Base-by-base conservation (phyloP, 2,797 vertebrate genomes). In the Propithecus perrieri region DNA sequence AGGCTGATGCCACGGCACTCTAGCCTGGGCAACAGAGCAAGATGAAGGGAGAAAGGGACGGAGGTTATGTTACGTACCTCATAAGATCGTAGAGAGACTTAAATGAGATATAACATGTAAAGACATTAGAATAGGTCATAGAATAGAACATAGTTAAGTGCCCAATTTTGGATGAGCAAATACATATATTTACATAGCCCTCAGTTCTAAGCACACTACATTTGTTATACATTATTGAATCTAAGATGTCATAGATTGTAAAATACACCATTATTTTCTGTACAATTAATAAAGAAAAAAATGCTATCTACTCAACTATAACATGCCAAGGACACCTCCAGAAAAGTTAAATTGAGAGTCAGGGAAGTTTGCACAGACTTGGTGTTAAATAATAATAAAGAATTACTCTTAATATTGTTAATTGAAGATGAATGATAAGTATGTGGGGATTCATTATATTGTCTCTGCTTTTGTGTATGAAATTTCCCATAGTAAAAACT, bases 281-380 rank as follows among this genome's bases (percentile, higher is more conserved):
- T 55, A 46, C 18, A 78, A 46, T 41, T 92, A 78, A 74, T 69
- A 75, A 55, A 53, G 50, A 53, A 83, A 74, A 59, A 79, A 69
- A 3, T 30, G 26, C 13, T 65, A 14, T 13, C n/a, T 85, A 0
- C 71, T 89, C 3, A 69, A 53, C 20, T 57, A 24, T 94, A 85
- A 92, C 33, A 20, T 85, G 3, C 33, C 33, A 75, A 53, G 48
- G 65, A 85, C 53, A 65, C 30, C 85, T 78, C 38, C 41, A 89
- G 33, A 76, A 91, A 76, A 85, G 35, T 91, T 50, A 87, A 93
- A 78, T 74, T 79, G 86, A 67, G 83, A 83, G 55, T 74, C 14
- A 63, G 55, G 67, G 67, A 78, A 89, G 76, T 94, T 72, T 83
- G 46, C 91, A 89, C 26, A 67, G 50, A 72, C 30, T 38, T 41